Conservation (phyloP, 2,797 vertebrate species). For the Phalanger gymnotis region DNA sequence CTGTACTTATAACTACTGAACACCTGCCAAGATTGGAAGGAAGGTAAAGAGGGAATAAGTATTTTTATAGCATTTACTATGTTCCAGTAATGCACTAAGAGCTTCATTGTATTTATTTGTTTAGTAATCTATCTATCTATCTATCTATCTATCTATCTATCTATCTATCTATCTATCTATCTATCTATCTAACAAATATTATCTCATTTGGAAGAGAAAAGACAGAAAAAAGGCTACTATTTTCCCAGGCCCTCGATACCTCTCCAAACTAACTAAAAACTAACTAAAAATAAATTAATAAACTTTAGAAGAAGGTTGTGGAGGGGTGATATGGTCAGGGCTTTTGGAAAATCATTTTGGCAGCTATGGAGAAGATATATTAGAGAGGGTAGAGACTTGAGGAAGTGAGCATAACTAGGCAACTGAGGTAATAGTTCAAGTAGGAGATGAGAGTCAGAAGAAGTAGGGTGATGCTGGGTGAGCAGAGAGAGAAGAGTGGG, state of each 20-base stretch:
- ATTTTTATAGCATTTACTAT: slow-evolving; percentile 30
- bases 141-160: too few species aligned
- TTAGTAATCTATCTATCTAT: background rate
- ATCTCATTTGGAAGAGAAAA: background rate
- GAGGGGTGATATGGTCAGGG: background rate
- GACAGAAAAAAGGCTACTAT: background rate
- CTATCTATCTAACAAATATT: background rate
- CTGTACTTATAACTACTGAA: background rate
- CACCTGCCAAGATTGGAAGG: background rate
- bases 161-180: background rate
- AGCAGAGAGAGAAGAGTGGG: background rate
- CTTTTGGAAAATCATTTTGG: background rate
- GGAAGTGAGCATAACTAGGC: background rate
- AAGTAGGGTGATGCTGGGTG: background rate
- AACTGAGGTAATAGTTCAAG: background rate
- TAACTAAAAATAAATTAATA: too few species aligned
- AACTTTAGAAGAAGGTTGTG: too few species aligned
- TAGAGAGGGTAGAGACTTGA: background rate
- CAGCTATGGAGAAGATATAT: background rate
- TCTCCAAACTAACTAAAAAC: too few species aligned
- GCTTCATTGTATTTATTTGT: slow-evolving; percentile 80
- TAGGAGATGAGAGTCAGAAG: background rate
- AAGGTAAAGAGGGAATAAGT: background rate
- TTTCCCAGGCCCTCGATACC: background rate
- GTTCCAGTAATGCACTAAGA: slow-evolving; percentile 60